Percentiles rank a stretch among this genome's conserved stretches.
Evolutionary conservation across 2,888 invertebrate species (phyloP).

Genomic region (Gnatocerus cornutus): DNA sequence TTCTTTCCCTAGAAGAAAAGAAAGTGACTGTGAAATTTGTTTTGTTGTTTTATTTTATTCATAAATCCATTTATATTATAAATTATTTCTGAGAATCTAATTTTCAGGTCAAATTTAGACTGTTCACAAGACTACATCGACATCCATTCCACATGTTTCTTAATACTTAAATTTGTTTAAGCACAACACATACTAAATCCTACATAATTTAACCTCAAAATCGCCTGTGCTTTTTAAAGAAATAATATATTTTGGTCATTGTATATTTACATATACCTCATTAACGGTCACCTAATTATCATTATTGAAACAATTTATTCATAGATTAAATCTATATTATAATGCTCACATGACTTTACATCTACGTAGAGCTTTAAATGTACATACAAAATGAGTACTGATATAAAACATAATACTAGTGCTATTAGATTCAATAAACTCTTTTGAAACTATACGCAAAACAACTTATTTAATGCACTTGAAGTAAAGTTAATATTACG

Average conservation of each 20-base stretch:
- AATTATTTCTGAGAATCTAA: constrained; percentile 43
- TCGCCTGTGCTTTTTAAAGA: constrained; percentile 51
- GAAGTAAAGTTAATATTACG: constrained; percentile 24
- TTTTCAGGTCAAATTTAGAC: constrained; percentile 56
- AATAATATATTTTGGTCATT: constrained; percentile 56
- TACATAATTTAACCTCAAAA: constrained; percentile 54
- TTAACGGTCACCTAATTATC: constrained; percentile 49
- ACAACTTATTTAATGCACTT: constrained; percentile 34
- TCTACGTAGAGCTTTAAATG: constrained; percentile 56
- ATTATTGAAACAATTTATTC: constrained; percentile 55
- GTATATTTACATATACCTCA: constrained; percentile 52
- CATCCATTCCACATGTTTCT: constrained; percentile 61
- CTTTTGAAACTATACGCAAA: constrained; percentile 33
- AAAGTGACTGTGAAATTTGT: constrained; percentile 6
- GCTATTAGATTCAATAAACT: constrained; percentile 47
- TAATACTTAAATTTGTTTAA: constrained; percentile 59
- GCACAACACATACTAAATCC: constrained; percentile 62
- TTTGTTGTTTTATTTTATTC: constrained; percentile 54
- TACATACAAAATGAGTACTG: constrained; percentile 57
- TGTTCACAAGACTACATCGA: constrained; percentile 62
- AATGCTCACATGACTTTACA: constrained; percentile 56
- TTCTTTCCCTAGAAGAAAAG: constrained; percentile 41
- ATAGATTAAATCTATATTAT: constrained; percentile 60
- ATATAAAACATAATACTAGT: constrained; percentile 57
- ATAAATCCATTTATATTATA: constrained; percentile 56